A percentile compares a stretch with the other conserved stretches of the same genome.
Evolutionary conservation across 2,888 invertebrate genomes (phyloP).

Genomic region (Tetanocera ferruginea): DNA sequence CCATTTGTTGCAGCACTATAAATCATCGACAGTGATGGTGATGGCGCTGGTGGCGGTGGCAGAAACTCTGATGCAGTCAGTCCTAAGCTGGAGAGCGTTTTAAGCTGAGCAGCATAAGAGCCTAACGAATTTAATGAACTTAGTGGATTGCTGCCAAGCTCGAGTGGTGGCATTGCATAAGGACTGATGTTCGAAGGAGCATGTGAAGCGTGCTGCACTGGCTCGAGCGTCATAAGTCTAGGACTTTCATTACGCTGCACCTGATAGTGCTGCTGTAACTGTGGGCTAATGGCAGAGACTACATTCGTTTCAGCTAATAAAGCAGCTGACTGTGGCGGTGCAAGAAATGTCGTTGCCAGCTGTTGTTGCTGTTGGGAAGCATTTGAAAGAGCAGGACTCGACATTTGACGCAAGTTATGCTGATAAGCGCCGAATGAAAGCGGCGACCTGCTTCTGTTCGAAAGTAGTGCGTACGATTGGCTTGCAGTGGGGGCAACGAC

Average conservation of each 20-base stretch:
- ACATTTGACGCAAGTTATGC: conserved; percentile 32
- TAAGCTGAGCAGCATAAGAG: not conserved
- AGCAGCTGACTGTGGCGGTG: not conserved
- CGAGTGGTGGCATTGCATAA: not conserved
- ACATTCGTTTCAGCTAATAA: not conserved
- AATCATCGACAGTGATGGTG: not conserved
- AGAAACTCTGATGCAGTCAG: conserved; percentile 6
- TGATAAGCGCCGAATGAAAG: conserved; percentile 3
- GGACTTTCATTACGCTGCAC: not conserved
- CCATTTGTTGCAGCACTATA: not conserved
- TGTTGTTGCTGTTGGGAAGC: not conserved
- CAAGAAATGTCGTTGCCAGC: not conserved
- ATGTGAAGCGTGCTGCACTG: not conserved
- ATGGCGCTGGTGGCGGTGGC: conserved; percentile 10
- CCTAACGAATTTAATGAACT: not conserved
- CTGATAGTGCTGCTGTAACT: not conserved
- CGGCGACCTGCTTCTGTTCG: not conserved
- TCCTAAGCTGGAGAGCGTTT: not conserved
- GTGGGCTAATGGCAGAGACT: not conserved
- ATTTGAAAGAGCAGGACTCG: not conserved
- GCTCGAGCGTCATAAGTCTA: not conserved
- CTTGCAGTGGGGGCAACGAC: not conserved
- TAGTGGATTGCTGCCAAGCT: not conserved
- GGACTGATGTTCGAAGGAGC: not conserved
- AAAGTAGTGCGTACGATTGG: not conserved